Base-by-base conservation (phyloP, 2,797 vertebrate genomes). In the Cacajao melanocephalus region DNA sequence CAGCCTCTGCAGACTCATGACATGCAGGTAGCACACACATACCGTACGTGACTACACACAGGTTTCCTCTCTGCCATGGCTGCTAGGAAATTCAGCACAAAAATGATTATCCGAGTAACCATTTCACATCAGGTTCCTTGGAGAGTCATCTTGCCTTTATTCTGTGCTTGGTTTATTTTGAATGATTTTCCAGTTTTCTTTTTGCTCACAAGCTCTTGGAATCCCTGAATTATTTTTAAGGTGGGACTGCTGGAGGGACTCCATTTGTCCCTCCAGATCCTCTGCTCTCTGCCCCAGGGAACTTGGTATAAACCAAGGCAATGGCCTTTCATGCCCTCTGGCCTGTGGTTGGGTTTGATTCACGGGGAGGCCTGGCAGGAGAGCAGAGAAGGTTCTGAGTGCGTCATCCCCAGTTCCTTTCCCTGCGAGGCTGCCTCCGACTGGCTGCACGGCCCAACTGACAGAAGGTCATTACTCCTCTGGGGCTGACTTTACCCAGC, bases 41-140 rank as follows among this genome's bases (percentile, higher is more conserved):
- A 26, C 0, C 0, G 14, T 28, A 41, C n/a, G 22, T 22, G 24
- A 13, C 24, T 20, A 36, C n/a, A 46, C 13, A n/a, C 2, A 48
- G 39, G 36, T 36, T 52, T 73, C 24, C 80, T 44, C 48, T 72
- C 10, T 67, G 85, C 2, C 4, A 1, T 24, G 24, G n/a, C 52
- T 73, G 8, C 70, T 33, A 9, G 44, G 41, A 73, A 79, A 58
- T 26, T 44, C 41, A 10, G n/a, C 33, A 33, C 33, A 86, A 26
- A 89, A 90, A 24, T 26, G 46, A 57, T 7, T 19, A 55, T 9
- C 58, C 5, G 1, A 48, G 19, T 19, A 39, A 67, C 70, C 3
- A 17, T 22, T 88, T 87, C 57, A 33, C 15, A 7, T 39, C 33
- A 64, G 2, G 36, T 50, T 87, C 26, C 58, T 17, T 17, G 46